These are phyloP conservation scores for Lepisosteus oculatus DNA, from an alignment of 2,113 vertebrate species.

Conservation along the genomic window DNA sequence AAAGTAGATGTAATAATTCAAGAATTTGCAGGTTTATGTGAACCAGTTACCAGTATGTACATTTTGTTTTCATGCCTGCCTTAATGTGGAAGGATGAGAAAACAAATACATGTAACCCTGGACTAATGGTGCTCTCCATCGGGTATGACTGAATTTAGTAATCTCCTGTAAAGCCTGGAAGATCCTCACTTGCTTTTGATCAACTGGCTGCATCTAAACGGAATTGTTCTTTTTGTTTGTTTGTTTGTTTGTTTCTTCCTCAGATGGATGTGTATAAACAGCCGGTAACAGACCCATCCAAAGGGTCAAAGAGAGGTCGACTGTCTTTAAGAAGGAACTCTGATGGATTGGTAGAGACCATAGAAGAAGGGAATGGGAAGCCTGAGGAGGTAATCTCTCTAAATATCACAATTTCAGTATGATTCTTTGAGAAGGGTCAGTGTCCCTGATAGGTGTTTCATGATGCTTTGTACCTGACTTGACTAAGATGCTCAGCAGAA, in stretches of 20 bases:
- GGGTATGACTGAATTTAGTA: neutral
- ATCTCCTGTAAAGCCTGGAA: too few species aligned
- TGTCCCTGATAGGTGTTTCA: neutral
- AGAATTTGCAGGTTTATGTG: too few species aligned
- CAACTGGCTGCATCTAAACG: neutral
- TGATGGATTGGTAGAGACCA: conserved; percentile 58
- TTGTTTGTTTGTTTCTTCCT: neutral
- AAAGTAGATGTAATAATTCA: too few species aligned
- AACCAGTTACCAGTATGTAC: too few species aligned
- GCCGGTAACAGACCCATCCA: conserved; percentile 66
- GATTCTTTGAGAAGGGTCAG: neutral
- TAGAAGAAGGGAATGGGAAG: conserved; percentile 63
- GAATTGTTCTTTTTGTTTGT: too few species aligned
- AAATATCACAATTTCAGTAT: neutral
- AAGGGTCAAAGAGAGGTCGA: conserved; percentile 63
- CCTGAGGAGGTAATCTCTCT: conserved; percentile 59
- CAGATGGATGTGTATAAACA: conserved; percentile 72
- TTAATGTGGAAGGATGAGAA: too few species aligned
- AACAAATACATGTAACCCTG: too few species aligned
- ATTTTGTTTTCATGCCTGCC: too few species aligned
- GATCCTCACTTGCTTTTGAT: neutral
- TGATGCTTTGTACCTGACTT: neutral
- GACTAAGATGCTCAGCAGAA: too few species aligned
- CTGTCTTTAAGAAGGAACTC: conserved; percentile 64
- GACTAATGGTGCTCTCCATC: neutral